Evolutionary conservation across 2,888 invertebrate genomes (phyloP).

Genomic region (Acholoe squamosa): DNA sequence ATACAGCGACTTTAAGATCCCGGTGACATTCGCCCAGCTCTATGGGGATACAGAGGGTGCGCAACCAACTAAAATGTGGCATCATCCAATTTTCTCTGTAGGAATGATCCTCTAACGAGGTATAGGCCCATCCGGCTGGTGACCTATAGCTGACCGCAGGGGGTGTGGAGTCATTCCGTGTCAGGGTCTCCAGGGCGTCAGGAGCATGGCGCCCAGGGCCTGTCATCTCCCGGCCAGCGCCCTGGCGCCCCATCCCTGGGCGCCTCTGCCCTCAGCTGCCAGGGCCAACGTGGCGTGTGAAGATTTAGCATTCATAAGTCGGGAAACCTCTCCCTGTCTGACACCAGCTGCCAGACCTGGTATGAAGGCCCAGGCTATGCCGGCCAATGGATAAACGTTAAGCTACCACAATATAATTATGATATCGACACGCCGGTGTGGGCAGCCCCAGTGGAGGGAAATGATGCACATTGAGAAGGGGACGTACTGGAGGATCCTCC

Average conservation of each 20-base stretch:
- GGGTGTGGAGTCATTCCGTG: too few relatives aligned
- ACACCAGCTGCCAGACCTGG: neutral
- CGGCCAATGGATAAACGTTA: neutral
- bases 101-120: too few relatives aligned
- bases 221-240: slow-evolving; percentile 3
- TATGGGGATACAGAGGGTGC: too few relatives aligned
- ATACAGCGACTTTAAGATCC: too few relatives aligned
- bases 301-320: slow-evolving; percentile 16
- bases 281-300: neutral
- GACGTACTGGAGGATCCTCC: neutral
- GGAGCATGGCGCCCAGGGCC: neutral
- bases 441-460: neutral
- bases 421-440: slow-evolving; percentile 11
- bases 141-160: too few relatives aligned
- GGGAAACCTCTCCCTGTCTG: neutral
- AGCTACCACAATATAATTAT: neutral
- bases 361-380: too few relatives aligned
- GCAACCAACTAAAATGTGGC: too few relatives aligned
- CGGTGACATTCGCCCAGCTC: too few relatives aligned
- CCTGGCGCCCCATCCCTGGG: neutral
- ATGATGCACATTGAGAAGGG: neutral
- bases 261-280: neutral
- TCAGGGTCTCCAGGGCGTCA: neutral
- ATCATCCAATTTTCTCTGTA: too few relatives aligned
- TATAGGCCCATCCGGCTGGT: too few relatives aligned